Conservation (phyloP, 2,888 invertebrate species). For the Limnephilus lunatus region DNA sequence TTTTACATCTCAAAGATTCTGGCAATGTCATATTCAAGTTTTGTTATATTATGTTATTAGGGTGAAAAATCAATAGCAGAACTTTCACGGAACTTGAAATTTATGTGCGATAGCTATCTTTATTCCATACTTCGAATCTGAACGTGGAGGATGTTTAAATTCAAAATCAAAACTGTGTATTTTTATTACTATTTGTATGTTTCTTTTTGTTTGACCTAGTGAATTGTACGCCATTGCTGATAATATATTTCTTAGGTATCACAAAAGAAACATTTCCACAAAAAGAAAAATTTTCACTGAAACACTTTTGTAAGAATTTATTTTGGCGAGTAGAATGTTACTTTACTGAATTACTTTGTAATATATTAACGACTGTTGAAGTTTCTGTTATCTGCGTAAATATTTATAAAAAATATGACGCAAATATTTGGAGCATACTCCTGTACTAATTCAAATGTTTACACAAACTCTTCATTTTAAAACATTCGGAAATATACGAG, state of each 20-base stretch:
- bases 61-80: too few species aligned
- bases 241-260: background rate
- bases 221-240: background rate
- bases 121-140: too few species aligned
- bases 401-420: conserved; percentile 23
- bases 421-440: conserved; percentile 31
- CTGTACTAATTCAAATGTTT: background rate
- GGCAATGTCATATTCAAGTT: too few species aligned
- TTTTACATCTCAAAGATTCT: too few species aligned
- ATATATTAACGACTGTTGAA: background rate
- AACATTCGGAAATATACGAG: background rate
- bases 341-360: background rate
- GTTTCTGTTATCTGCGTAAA: conserved; percentile 20
- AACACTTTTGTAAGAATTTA: conserved; percentile 9
- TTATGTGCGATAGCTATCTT: too few species aligned
- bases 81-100: too few species aligned
- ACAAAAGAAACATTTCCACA: conserved; percentile 1
- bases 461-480: background rate
- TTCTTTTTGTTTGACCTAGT: background rate
- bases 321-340: background rate
- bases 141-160: background rate
- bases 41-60: too few species aligned
- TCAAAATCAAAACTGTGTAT: too few species aligned
- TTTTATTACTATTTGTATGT: background rate
- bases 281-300: background rate